Base-by-base conservation (phyloP, 37 sponge, comb jelly and placozoan genomes). In the Tethya wilhelma region DNA sequence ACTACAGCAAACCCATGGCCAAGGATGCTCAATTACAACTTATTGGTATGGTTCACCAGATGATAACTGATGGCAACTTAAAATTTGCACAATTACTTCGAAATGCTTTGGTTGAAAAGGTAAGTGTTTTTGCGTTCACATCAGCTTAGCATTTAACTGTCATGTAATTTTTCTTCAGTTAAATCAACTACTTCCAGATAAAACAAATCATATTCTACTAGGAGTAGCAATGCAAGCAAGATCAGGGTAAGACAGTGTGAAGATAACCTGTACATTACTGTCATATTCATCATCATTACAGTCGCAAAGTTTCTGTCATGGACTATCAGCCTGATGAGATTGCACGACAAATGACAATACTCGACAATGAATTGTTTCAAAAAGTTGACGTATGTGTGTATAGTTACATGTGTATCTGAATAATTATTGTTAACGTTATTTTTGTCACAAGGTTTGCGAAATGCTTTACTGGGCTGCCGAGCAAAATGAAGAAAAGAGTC, bases 391-490 rank as follows among this genome's bases (percentile, higher is more conserved):
- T 95, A 40, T 74, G 87, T 58, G 59, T 58, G 59, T 58, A 19
- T 4, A n/a, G 26, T 9, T 58, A n/a, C 59, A 28, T 19, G 4
- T 59, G 7, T 23, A 12, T 59, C 28, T 29, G 62, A 59, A 19
- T 25, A 59, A 49, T 49, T 49, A 49, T 49, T 19, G 55, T 49
- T 49, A 49, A 49, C 14, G 55, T 49, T 19, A 19, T 49, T 49
- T 49, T 30, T 59, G 62, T 30, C 28, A 59, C 28, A 41, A 94
- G 94, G 80, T 89, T 17, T 80, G 75, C 64, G 96, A 95, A 77
- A 91, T 91, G 90, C 71, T 95, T 69, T 81, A 77, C 38, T 95
- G 93, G 93, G 93, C 93, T 23, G 81, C 81, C 58, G 90, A 95
- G 43, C 93, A 91, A 66, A 86, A 64, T 80, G 96, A 95, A 56